Evolutionary conservation across 2,797 vertebrate species (phyloP).

Genomic region (Ctenosaura bakeri): DNA sequence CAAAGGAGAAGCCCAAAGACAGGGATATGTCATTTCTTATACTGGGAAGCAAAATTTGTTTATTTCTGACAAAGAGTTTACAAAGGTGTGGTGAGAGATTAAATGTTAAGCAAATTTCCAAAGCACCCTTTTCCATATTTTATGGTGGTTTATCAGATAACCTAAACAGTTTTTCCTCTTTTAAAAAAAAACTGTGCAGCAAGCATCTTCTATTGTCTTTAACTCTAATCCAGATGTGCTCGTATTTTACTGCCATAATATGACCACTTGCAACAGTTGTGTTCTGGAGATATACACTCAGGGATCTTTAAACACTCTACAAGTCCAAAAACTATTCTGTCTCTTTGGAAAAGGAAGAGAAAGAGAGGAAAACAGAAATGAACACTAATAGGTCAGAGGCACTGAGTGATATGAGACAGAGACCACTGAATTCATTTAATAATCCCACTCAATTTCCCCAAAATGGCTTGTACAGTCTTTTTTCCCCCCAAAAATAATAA

Average conservation of each 20-base stretch:
- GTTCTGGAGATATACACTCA: slow-evolving; percentile 68
- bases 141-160: slow-evolving; percentile 12
- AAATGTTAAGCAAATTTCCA: slow-evolving; percentile 52
- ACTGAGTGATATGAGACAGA: slow-evolving; percentile 66
- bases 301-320: slow-evolving; percentile 62
- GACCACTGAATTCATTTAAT: slow-evolving; percentile 75
- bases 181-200: slow-evolving; percentile 56
- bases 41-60: background rate
- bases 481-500: too few species aligned
- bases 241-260: slow-evolving; percentile 60
- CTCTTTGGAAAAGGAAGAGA: slow-evolving; percentile 33
- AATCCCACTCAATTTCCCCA: slow-evolving; percentile 75
- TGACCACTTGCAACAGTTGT: slow-evolving; percentile 64
- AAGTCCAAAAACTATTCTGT: slow-evolving; percentile 72
- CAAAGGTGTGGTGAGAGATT: slow-evolving; percentile 19
- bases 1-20: slow-evolving; percentile 2
- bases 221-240: slow-evolving; percentile 47
- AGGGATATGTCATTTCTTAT: slow-evolving; percentile 18
- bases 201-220: slow-evolving; percentile 59
- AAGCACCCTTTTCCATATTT: slow-evolving; percentile 57
- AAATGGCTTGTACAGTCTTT: slow-evolving; percentile 75
- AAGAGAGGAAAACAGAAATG: background rate
- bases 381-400: slow-evolving; percentile 68
- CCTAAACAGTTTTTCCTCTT: slow-evolving; percentile 55
- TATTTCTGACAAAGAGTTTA: slow-evolving; percentile 29